Evolutionary conservation across 2,113 vertebrate species (phyloP).

Genomic region (Glareola pratincola): DNA sequence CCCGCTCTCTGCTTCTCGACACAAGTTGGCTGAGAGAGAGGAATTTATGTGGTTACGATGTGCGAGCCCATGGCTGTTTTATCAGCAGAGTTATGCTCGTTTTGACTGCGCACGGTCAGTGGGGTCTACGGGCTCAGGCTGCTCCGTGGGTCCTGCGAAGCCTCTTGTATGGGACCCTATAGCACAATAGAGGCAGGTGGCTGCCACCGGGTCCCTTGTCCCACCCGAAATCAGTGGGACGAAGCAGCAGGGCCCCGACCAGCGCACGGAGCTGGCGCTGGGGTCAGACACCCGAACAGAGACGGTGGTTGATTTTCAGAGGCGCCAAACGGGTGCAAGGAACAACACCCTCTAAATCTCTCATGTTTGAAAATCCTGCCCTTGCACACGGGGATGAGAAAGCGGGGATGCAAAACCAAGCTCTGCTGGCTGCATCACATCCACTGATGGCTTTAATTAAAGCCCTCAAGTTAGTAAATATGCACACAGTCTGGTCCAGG

Average conservation of each 20-base stretch:
- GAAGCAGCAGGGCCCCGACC: rapidly evolving
- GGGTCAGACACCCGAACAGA: background rate
- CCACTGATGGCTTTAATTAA: constrained; percentile 57
- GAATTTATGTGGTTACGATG: background rate
- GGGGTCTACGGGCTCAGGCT: background rate
- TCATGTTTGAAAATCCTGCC: background rate
- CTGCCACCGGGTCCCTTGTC: background rate
- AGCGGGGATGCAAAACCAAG: background rate
- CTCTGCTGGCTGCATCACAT: background rate
- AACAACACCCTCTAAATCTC: background rate
- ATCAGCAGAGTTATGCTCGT: background rate
- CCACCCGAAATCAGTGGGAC: background rate
- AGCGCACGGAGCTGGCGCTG: background rate
- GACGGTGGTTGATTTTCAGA: background rate
- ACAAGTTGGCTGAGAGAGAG: constrained; percentile 29
- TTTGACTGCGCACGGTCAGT: background rate
- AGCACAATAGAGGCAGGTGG: rapidly evolving
- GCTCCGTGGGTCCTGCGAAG: background rate
- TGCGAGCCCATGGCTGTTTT: background rate
- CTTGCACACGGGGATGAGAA: background rate
- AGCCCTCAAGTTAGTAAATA: constrained; percentile 11
- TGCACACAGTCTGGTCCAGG: background rate
- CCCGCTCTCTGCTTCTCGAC: constrained; percentile 2
- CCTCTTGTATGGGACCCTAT: rapidly evolving
- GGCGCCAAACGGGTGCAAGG: background rate